Evolutionary conservation across 2,797 vertebrate genomes (phyloP).

Genomic region (Columba guinea): DNA sequence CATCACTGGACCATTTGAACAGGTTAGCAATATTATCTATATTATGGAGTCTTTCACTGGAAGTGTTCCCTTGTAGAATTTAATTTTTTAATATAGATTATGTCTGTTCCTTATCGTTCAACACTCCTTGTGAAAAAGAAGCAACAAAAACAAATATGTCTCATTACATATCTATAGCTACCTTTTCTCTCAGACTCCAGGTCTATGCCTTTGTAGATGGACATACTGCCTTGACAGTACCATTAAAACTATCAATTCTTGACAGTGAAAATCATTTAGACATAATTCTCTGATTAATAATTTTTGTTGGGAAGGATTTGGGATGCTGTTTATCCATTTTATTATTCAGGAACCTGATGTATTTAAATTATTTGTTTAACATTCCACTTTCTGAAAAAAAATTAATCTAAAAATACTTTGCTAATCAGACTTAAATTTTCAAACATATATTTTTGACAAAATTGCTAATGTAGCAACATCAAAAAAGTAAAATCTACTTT

Average conservation of each 20-base stretch:
- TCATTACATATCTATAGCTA: background rate
- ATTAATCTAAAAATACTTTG: background rate
- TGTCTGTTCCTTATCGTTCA: background rate
- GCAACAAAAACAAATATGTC: background rate
- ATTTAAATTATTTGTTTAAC: background rate
- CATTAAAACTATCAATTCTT: background rate
- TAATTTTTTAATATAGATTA: background rate
- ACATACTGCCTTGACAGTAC: background rate
- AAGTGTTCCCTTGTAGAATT: background rate
- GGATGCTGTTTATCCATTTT: background rate
- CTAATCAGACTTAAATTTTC: background rate
- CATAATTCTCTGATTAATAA: background rate
- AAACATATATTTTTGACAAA: background rate
- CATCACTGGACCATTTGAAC: background rate
- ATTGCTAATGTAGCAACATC: background rate
- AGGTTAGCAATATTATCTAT: background rate
- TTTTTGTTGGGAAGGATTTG: background rate
- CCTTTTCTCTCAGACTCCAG: background rate
- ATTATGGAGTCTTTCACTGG: background rate
- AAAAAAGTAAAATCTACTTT: background rate
- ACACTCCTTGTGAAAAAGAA: background rate
- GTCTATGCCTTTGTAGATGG: background rate
- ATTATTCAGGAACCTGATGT: background rate
- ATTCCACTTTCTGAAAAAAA: background rate
- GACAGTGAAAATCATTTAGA: background rate